These are phyloP conservation scores for Heterodera schachtii DNA, from an alignment of 1,140 invertebrate species.

Conservation along the genomic window DNA sequence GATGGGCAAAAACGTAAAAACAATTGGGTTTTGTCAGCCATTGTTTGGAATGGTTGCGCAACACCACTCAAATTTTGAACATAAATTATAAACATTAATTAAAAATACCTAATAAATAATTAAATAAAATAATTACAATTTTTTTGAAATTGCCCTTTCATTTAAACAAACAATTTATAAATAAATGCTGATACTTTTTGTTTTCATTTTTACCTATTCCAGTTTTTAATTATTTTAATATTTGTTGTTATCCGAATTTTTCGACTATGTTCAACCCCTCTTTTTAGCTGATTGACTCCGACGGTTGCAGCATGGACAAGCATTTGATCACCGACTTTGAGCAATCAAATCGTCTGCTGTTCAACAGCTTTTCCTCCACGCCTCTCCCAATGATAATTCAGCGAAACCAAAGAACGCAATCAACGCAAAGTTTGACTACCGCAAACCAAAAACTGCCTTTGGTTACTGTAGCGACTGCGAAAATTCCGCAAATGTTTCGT, in stretches of 20 bases:
- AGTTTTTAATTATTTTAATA: too few relatives aligned
- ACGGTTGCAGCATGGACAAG: constrained; percentile 15
- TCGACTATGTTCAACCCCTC: too few relatives aligned
- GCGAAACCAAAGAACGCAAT: background rate
- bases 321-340: constrained; percentile 15
- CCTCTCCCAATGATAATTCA: constrained; percentile 7
- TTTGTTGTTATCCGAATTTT: too few relatives aligned
- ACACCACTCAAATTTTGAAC: background rate
- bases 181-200: background rate
- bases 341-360: background rate
- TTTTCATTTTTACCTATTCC: constrained; percentile 3
- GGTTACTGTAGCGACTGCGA: constrained; percentile 16
- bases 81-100: too few relatives aligned
- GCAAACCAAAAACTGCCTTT: constrained; percentile 6
- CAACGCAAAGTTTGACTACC: background rate
- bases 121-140: too few relatives aligned
- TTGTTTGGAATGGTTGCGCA: too few relatives aligned
- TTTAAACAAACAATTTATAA: background rate
- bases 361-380: background rate
- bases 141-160: too few relatives aligned
- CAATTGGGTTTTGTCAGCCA: too few relatives aligned
- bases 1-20: too few relatives aligned
- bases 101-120: too few relatives aligned
- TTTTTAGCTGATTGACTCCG: constrained; percentile 22
- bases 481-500: constrained; percentile 23